Evolutionary conservation across 2,113 vertebrate species (phyloP), one percentile per base, ranked within the genome.

Genomic region (Serranochromis macrocephalus): DNA sequence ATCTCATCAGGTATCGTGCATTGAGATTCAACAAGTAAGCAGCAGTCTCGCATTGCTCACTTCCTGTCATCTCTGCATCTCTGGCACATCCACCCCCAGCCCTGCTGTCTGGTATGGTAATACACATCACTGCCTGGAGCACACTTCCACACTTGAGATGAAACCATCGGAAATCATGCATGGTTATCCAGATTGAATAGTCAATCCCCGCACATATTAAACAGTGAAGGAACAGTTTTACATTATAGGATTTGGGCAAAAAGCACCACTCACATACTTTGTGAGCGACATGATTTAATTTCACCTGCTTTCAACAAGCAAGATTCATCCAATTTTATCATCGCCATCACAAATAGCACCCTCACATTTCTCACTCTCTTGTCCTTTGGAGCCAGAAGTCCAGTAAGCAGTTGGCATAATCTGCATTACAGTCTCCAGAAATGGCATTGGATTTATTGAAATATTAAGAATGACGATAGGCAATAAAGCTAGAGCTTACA

Each of bases 11-110:
- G 40, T 68, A 78, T 68, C 47, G 14, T 86, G 88, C 85, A 71
- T 36, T 75, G 29, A 86, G 53, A 89, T 85, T 87, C 90, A 92
- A 87, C 93, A 94, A 86, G 90, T 92, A 86, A 88, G 66, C 36
- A 83, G 61, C 81, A 85, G 80, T 7, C 53, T 82, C 84, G 54
- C 81, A 87, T 82, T 47, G 79, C 80, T 93, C 84, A 80, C 66
- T 89, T 93, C 80, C 88, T 86, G 87, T 92, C 90, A 90, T 79
- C 55, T 33, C 75, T 81, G 82, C 63, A 84, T 88, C 89, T 85
- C 66, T 73, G 61, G 71, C 85, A 84, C 83, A 85, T 84, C 87
- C 89, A 87, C 86, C 73, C 71, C 81, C 87, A 81, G 61, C 78
- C 58, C 81, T 81, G 83, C 90, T 71, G 86, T 91, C 84, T 86